Conservation (phyloP, 2,113 vertebrate species). For the Oriolus oriolus region DNA sequence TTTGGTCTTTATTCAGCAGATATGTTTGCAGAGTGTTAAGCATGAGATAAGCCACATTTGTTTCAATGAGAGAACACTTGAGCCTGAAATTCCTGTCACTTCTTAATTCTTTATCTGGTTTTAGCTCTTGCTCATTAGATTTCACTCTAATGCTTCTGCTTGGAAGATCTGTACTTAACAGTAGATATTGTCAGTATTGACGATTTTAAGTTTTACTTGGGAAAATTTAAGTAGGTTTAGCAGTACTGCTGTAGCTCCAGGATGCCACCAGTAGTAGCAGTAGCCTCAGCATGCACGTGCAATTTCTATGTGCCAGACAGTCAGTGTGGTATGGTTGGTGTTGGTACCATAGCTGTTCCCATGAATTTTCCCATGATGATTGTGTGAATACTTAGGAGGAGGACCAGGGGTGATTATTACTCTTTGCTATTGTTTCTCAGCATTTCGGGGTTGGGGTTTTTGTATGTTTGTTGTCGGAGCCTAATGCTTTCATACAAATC, state of each 20-base stretch:
- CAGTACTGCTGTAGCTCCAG: not conserved
- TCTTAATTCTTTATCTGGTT: not conserved
- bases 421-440: not conserved
- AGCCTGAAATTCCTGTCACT: not conserved
- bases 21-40: not conserved
- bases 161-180: not conserved
- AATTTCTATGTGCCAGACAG: accelerated
- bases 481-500: not conserved
- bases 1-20: not conserved
- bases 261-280: not conserved
- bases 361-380: not conserved
- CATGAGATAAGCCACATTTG: not conserved
- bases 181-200: not conserved
- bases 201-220: not conserved
- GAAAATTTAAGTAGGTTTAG: not conserved
- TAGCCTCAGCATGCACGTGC: accelerated
- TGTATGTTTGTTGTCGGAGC: not conserved
- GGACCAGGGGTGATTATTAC: not conserved
- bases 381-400: not conserved
- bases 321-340: not conserved
- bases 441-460: not conserved
- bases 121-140: not conserved
- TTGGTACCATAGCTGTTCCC: not conserved
- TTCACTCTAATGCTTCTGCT: not conserved
- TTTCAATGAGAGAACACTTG: not conserved